Base-by-base conservation (phyloP, 2,888 invertebrate genomes). In the Petrolisthes cinctipes region DNA sequence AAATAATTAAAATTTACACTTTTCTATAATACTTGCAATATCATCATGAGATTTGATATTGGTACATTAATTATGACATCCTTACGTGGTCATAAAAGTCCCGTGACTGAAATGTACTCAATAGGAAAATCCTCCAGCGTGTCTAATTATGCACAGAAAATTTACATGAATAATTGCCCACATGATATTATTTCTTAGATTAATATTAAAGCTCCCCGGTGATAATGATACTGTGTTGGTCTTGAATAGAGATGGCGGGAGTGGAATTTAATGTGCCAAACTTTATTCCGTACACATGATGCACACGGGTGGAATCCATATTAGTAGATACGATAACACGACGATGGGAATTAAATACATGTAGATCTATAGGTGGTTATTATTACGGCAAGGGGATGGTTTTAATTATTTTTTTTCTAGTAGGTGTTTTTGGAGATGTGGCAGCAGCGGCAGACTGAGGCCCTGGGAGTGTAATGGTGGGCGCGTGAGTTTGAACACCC, bases 401-500 rank as follows among this genome's bases (percentile, higher is more conserved):
- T 37, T 17, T 37, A 76, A 76, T 76, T 23, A 51, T 4, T 23
- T 4, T 9, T 7, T 37, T 7, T 53, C 4, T 14, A 3, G 7
- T n/a, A 20, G 6, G 53, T 71, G 73, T 73, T 73, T 9, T 71
- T 17, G 66, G 37, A 68, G 11, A 83, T 20, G 37, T 85, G 88
- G 88, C 82, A 88, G 4, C 82, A n/a, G n/a, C 17, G 88, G 37
- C 37, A n/a, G 20, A 51, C 7, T 37, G 71, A n/a, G 54, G 68
- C 81, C 80, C 53, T 81, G 81, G 86, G 88, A 79, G 83, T 80
- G 90, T 88, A 87, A 89, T 87, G 89, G 89, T 88, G 89, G 89
- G 87, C 89, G 89, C 89, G 87, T 82, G 87, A 89, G 89, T 90
- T 90, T 89, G 86, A 90, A 90, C 86, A 75, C 83, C 71, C 84